Percentiles rank a stretch among this genome's conserved stretches.
phyloP scores from a whole-genome alignment of 2,888 invertebrate species.

The Luffia ferchaultella region DNA sequence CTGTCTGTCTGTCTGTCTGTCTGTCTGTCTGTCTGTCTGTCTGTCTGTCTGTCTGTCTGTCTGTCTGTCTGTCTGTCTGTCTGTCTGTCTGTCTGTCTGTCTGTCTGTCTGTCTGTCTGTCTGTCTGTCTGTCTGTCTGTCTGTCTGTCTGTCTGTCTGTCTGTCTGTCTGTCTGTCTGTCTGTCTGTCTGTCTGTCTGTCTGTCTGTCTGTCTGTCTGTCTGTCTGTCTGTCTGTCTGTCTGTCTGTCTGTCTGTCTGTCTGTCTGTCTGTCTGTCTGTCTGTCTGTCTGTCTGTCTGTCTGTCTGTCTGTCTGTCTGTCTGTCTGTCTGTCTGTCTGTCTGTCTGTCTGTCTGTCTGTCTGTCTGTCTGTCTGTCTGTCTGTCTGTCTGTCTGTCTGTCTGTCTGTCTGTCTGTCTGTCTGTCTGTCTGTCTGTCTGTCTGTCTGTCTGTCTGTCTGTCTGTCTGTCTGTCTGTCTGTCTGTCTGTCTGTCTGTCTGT shows the following conservation, averaged over 20 bases:
- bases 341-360: constrained; percentile 15
- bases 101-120: constrained; percentile 7
- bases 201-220: neutral
- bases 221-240: too few species aligned
- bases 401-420: constrained; percentile 12
- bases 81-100: neutral
- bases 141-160: constrained; percentile 7
- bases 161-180: constrained; percentile 1
- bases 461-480: constrained; percentile 15
- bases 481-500: constrained; percentile 15
- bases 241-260: too few species aligned
- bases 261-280: too few species aligned
- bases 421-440: constrained; percentile 12
- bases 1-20: constrained; percentile 14
- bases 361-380: constrained; percentile 13
- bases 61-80: constrained; percentile 16
- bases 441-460: constrained; percentile 15
- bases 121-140: constrained; percentile 7
- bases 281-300: constrained; percentile 14
- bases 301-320: constrained; percentile 15
- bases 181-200: neutral
- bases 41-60: constrained; percentile 16
- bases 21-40: constrained; percentile 15
- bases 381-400: constrained; percentile 14
- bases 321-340: constrained; percentile 15